phyloP scores from a whole-genome alignment of 2,888 invertebrate genomes.

The Strigamia crassipes region DNA sequence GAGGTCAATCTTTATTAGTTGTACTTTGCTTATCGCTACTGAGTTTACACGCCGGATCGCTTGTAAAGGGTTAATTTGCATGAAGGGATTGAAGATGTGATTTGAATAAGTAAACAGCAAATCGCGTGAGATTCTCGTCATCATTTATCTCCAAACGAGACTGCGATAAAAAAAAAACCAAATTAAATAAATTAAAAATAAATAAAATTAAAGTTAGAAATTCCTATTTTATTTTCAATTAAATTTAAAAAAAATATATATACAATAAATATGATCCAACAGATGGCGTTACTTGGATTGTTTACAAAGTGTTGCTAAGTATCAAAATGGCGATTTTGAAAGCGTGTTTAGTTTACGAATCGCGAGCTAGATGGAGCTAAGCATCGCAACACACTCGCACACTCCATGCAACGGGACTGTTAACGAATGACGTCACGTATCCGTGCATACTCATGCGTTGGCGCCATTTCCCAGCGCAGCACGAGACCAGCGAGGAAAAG shows the following conservation, averaged over 20 bases:
- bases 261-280: not conserved
- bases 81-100: conserved; percentile 31
- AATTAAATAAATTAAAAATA: not conserved
- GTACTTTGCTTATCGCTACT: not conserved
- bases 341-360: not conserved
- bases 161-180: not conserved
- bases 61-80: conserved; percentile 24
- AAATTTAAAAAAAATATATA: too few relatives aligned
- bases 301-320: too few relatives aligned
- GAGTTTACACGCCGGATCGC: not conserved
- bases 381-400: not conserved
- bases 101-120: conserved; percentile 28
- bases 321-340: too few relatives aligned
- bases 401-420: not conserved
- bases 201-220: too few relatives aligned
- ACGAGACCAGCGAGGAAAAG: conserved; percentile 28
- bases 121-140: not conserved
- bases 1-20: conserved; percentile 6
- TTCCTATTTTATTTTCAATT: too few relatives aligned
- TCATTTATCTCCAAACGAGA: not conserved
- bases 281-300: not conserved
- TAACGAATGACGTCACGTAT: conserved; percentile 18
- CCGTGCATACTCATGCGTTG: conserved; percentile 23
- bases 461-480: conserved; percentile 30
- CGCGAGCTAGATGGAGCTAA: not conserved